A percentile compares a stretch with the other conserved stretches of the same genome.
These are phyloP conservation scores for Mungos mungo DNA, from an alignment of 2,113 vertebrate species.

Conservation along the genomic window DNA sequence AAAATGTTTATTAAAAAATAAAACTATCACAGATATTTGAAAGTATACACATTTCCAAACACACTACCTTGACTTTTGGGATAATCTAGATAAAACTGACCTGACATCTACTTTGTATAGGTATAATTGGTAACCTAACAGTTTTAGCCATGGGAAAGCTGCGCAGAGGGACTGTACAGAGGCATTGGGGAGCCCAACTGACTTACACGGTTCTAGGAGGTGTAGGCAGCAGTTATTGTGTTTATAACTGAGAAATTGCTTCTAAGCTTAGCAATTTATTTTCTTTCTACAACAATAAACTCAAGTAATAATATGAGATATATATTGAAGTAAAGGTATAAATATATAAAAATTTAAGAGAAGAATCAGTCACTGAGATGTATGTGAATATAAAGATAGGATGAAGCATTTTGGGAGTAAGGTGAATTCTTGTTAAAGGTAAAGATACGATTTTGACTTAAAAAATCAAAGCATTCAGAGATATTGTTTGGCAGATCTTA, in stretches of 20 bases:
- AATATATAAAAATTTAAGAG: not conserved
- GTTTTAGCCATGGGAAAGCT: not conserved
- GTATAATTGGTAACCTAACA: not conserved
- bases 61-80: not conserved
- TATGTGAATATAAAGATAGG: not conserved
- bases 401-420: not conserved
- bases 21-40: not conserved
- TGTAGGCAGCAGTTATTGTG: not conserved
- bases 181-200: rapidly evolving
- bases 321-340: not conserved
- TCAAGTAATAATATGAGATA: not conserved
- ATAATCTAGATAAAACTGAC: not conserved
- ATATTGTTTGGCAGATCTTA: not conserved
- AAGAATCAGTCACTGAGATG: not conserved
- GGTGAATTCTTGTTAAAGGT: not conserved
- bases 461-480: not conserved
- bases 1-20: not conserved
- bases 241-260: not conserved
- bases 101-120: not conserved
- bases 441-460: not conserved
- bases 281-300: not conserved
- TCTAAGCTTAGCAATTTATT: not conserved
- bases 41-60: not conserved
- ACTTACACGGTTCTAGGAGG: not conserved
- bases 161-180: not conserved